Evolutionary conservation across 2,888 invertebrate species (phyloP), one percentile per base, ranked within the genome.

Genomic region (Clusia tigrina): DNA sequence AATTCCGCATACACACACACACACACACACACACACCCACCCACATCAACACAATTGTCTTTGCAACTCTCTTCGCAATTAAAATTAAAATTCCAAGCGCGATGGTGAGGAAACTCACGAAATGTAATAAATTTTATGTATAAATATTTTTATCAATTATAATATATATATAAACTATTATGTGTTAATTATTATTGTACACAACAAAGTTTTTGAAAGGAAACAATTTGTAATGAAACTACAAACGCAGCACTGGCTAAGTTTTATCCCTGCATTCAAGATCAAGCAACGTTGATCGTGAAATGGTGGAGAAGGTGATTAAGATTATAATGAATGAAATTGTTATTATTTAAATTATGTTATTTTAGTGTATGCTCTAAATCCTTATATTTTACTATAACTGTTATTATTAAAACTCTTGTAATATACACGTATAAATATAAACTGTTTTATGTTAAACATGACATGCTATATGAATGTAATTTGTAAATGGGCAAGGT

Each of bases 111-210:
- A 32, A 12, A 12, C n/a, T n/a, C 42, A 42, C 9, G 9, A 6
- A 32, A 12, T 70, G 68, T 62, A 70, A 69, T 77, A 69, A 77
- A 71, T 77, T 77, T 72, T 72, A 70, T 75, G 70, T 65, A 61
- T 66, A 64, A 68, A 38, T 42, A 57, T 48, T 53, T 52, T 15
- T 46, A 60, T 54, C 38, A 58, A 46, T 46, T 66, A 64, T 65
- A 69, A 67, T 55, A 60, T 57, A 54, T 62, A 52, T 69, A 70
- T 72, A 58, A 63, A 66, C 71, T 69, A 74, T 71, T 60, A 74
- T 71, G 70, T 78, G 76, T 78, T 77, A 69, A 74, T 75, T 70
- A n/a, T n/a, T n/a, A 73, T 76, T 76, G 72, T 78, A 78, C 69
- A 69, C 70, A 76, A 67, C 66, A 60, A 66, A 64, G 20, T 60